Evolutionary conservation across 2,888 invertebrate genomes (phyloP).

Genomic region (Chelonus formosanus): DNA sequence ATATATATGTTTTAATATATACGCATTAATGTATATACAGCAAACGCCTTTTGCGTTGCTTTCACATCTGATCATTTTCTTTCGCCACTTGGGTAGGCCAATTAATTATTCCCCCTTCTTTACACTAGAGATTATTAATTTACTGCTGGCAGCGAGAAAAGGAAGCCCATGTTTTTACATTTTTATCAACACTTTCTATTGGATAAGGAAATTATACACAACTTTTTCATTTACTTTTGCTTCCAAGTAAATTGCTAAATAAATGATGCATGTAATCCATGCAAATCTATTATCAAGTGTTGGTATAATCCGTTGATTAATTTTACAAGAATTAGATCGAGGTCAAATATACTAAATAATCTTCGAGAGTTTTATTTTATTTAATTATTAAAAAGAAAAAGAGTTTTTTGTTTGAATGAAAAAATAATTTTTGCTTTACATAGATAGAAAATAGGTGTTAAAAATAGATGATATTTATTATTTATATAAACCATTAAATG

Average conservation of each 20-base stretch:
- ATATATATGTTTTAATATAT: conserved; percentile 2
- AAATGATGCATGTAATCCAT: neutral
- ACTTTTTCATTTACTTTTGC: neutral
- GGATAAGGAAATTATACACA: conserved; percentile 14
- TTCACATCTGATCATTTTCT: conserved; percentile 36
- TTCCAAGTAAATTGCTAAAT: conserved; percentile 4
- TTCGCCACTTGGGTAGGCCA: conserved; percentile 29
- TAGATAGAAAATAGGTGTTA: no score
- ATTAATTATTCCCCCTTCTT: conserved; percentile 32
- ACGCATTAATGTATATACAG: neutral
- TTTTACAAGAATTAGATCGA: no score
- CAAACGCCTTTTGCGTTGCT: conserved; percentile 21
- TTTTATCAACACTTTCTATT: conserved; percentile 30
- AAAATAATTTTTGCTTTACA: no score
- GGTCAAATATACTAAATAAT: no score
- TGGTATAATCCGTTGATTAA: no score
- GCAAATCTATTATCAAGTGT: no score
- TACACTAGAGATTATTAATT: conserved; percentile 32
- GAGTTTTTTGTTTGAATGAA: no score
- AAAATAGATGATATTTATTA: no score
- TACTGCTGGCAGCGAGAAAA: conserved; percentile 31
- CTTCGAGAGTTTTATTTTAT: no score
- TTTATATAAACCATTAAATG: no score
- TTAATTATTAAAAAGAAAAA: no score
- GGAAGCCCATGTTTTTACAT: conserved; percentile 24